A percentile compares a stretch with the other conserved stretches of the same genome.
Conservation (phyloP, 2,888 invertebrate species). For the Pyrochroa serraticornis region DNA sequence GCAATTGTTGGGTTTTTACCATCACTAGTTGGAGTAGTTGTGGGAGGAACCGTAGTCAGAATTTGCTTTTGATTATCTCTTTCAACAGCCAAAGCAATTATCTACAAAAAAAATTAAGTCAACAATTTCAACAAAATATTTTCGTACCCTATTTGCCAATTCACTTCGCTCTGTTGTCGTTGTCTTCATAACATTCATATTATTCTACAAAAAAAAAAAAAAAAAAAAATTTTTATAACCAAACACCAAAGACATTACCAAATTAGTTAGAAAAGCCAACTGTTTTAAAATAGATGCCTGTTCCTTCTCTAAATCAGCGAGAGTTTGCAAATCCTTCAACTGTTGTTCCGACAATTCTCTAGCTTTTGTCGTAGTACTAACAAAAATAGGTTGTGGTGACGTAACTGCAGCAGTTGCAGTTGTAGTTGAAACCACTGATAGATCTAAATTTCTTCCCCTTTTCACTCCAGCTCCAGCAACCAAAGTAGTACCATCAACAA, state of each 20-base stretch:
- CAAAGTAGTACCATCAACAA: constrained; percentile 2
- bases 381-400: constrained; percentile 15
- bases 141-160: constrained; percentile 40
- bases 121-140: constrained; percentile 3
- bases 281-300: constrained; percentile 55
- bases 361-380: constrained; percentile 34
- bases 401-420: constrained; percentile 26
- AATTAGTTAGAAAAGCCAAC: constrained; percentile 52
- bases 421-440: constrained; percentile 18
- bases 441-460: constrained; percentile 20
- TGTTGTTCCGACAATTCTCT: constrained; percentile 53
- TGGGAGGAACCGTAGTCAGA: constrained; percentile 32
- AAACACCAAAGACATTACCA: constrained; percentile 45
- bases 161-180: constrained; percentile 31
- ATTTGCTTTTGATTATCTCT: constrained; percentile 37
- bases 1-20: constrained; percentile 37
- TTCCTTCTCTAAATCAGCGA: constrained; percentile 53
- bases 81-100: constrained; percentile 51
- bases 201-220: constrained; percentile 27
- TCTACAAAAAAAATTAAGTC: constrained; percentile 37
- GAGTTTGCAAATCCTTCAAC: constrained; percentile 50
- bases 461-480: constrained; percentile 32
- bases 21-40: constrained; percentile 31
- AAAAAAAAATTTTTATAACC: constrained; percentile 7
- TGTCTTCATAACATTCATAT: constrained; percentile 14